Evolutionary conservation across 2,888 invertebrate species (phyloP).

Genomic region (Drosophila cognata): DNA sequence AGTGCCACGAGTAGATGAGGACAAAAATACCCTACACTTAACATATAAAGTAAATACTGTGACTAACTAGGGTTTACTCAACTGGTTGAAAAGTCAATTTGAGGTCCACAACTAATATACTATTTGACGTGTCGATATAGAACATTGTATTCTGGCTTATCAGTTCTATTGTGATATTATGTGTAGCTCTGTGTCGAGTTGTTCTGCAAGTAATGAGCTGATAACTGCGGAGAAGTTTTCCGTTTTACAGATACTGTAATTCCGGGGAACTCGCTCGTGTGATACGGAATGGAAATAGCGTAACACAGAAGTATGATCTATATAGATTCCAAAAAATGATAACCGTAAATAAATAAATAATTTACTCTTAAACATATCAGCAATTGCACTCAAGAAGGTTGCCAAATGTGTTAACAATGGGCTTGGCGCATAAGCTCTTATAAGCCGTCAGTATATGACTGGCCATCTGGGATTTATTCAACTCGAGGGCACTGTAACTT

Average conservation of each 20-base stretch:
- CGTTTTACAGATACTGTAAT: constrained; percentile 39
- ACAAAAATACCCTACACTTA: constrained; percentile 13
- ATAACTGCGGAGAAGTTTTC: constrained; percentile 28
- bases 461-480: neutral
- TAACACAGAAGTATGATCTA: neutral
- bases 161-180: constrained; percentile 10
- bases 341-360: no score
- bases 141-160: constrained; percentile 15
- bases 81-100: constrained; percentile 17
- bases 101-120: constrained; percentile 3
- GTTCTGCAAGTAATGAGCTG: constrained; percentile 41
- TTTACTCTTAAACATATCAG: neutral
- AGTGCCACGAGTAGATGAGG: constrained; percentile 10
- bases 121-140: neutral
- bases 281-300: neutral
- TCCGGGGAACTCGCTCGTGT: constrained; percentile 16
- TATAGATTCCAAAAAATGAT: neutral
- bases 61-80: constrained; percentile 37
- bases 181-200: constrained; percentile 13
- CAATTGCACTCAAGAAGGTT: neutral
- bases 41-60: constrained; percentile 21
- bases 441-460: neutral
- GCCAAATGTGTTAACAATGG: neutral
- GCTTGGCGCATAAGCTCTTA: neutral
- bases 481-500: neutral